These are phyloP conservation scores for Hemibagrus wyckioides DNA, from an alignment of 2,113 vertebrate species.

Conservation along the genomic window DNA sequence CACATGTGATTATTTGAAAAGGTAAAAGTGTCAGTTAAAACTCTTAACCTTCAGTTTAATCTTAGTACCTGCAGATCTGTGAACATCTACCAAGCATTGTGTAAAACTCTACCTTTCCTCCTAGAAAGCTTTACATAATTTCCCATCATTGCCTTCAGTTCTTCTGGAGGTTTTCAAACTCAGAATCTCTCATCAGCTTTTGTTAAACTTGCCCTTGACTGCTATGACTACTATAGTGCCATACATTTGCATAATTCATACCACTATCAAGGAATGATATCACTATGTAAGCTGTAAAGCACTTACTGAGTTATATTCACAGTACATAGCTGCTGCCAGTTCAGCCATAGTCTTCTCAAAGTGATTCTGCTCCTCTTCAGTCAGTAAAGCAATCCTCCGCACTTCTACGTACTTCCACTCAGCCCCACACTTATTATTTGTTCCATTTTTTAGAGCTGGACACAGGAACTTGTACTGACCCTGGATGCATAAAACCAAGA, in stretches of 20 bases:
- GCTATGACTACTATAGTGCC: too few species aligned
- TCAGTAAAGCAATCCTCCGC: conserved; percentile 69
- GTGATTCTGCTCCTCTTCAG: conserved; percentile 64
- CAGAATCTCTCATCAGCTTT: too few species aligned
- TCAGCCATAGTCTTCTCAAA: conserved; percentile 68
- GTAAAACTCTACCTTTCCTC: too few species aligned
- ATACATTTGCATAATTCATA: too few species aligned
- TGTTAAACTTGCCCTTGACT: not conserved
- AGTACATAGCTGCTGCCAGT: conserved; percentile 63
- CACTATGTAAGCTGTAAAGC: not conserved
- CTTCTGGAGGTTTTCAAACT: too few species aligned
- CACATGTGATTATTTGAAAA: too few species aligned
- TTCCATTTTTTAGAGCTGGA: conserved; percentile 61
- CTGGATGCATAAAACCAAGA: conserved; percentile 8
- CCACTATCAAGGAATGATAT: too few species aligned
- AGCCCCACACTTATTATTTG: conserved; percentile 42
- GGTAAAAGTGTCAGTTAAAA: not conserved
- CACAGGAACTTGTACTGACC: conserved; percentile 66
- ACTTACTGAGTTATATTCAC: conserved; percentile 69
- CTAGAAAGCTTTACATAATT: too few species aligned
- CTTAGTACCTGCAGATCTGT: too few species aligned
- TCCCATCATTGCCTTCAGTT: too few species aligned
- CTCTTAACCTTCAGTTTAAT: not conserved
- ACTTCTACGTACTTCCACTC: conserved; percentile 71
- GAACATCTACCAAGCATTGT: too few species aligned